These are phyloP conservation scores for Yponomeuta cagnagella DNA, from an alignment of 2,888 invertebrate species.

Conservation along the genomic window DNA sequence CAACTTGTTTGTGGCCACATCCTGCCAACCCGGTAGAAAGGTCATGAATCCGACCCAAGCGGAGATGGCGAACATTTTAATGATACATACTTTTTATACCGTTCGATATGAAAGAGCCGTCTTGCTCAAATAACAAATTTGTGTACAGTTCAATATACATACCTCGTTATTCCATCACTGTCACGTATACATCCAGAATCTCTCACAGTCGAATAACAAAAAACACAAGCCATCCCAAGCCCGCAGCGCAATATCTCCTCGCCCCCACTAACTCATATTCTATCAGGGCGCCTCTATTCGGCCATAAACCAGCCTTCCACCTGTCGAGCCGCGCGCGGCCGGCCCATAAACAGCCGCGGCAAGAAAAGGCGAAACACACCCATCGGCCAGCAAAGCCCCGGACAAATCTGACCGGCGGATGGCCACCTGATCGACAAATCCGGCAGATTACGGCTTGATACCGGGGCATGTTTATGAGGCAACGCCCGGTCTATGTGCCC, in stretches of 20 bases:
- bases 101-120: too few species aligned
- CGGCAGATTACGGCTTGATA: slow-evolving; percentile 75
- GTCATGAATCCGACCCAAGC: too few species aligned
- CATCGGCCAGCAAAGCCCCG: slow-evolving; percentile 62
- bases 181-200: too few species aligned
- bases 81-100: too few species aligned
- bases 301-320: slow-evolving; percentile 31
- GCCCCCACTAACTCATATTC: slow-evolving; percentile 1
- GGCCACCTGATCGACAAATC: slow-evolving; percentile 75
- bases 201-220: not conserved
- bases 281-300: slow-evolving; percentile 25
- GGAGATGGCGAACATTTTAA: too few species aligned
- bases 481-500: slow-evolving; percentile 26
- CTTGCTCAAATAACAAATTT: too few species aligned
- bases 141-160: too few species aligned
- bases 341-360: slow-evolving; percentile 57
- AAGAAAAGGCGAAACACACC: slow-evolving; percentile 68
- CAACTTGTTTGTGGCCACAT: too few species aligned
- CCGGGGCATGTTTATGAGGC: slow-evolving; percentile 71
- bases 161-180: too few species aligned
- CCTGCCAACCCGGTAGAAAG: too few species aligned
- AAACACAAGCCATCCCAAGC: not conserved
- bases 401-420: slow-evolving; percentile 72
- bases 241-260: not conserved
- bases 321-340: slow-evolving; percentile 38